Evolutionary conservation across 1,140 invertebrate species (phyloP).

Genomic region (Panagrolaimus sp.): DNA sequence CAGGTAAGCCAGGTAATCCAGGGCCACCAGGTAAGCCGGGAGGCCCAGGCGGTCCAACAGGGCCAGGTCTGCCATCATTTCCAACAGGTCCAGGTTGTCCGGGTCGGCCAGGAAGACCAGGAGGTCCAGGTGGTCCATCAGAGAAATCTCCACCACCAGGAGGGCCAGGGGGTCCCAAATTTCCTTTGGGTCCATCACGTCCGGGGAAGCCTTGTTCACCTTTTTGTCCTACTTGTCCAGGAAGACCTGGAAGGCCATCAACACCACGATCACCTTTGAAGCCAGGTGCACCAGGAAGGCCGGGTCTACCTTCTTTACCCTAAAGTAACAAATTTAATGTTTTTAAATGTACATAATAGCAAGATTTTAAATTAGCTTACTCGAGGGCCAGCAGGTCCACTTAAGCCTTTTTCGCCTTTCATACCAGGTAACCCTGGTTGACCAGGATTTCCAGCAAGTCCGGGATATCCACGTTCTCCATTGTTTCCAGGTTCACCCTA

Average conservation of each 20-base stretch:
- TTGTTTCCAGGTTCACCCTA: conserved; percentile 56
- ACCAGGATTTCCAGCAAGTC: conserved; percentile 49
- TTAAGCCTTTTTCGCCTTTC: conserved; percentile 57
- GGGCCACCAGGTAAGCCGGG: conserved; percentile 41
- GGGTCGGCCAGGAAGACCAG: conserved; percentile 48
- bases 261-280: conserved; percentile 54
- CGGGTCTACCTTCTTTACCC: conserved; percentile 57
- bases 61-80: conserved; percentile 50
- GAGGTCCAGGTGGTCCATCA: conserved; percentile 55
- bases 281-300: conserved; percentile 50
- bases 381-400: conserved; percentile 56
- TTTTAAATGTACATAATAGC: not conserved
- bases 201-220: conserved; percentile 52
- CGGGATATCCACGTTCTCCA: conserved; percentile 54
- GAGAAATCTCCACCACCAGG: conserved; percentile 56
- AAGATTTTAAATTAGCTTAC: conserved; percentile 26
- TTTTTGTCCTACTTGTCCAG: conserved; percentile 50
- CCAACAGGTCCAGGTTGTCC: conserved; percentile 41
- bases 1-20: conserved; percentile 37
- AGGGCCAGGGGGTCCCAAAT: conserved; percentile 51
- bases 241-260: conserved; percentile 52
- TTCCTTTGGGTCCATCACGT: conserved; percentile 46
- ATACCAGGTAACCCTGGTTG: conserved; percentile 54
- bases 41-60: conserved; percentile 50
- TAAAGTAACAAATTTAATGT: conserved; percentile 26